Base-by-base conservation (phyloP, 2,888 invertebrate species). In the Pyrocoelia pectoralis region DNA sequence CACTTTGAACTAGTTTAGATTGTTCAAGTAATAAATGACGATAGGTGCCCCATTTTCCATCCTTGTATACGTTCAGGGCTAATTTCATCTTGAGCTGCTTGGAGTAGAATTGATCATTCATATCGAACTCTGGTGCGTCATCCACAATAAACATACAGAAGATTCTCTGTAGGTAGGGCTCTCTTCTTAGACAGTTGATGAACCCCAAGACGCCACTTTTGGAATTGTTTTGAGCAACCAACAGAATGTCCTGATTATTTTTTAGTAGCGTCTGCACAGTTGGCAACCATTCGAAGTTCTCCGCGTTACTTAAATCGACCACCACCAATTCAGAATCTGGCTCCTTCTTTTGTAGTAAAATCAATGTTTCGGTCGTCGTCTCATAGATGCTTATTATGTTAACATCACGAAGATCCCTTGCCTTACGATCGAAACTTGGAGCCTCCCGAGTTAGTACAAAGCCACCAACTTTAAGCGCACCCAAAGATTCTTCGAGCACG, bases 131-230 rank as follows among this genome's bases (percentile, higher is more conserved):
- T 0, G 91, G 90, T 0, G 90, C 90, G 53, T 62, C 60, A 68
- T 88, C 87, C 60, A 86, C 77, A 54, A 92, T 86, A 12, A 89
- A 82, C 4, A 91, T 78, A 55, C 88, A 88, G 52, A 84, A 84
- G 0, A 88, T 82, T 0, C 86, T 78, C 68, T 87, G 77, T 1
- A 79, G 77, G 51, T 85, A 85, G 0, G 86, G 84, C 76, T 97
- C 96, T 71, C 86, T 89, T 61, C 91, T 85, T 19, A 98, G 78
- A 79, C 97, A 97, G 73, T 95, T 95, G 0, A 93, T 88, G 56
- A 97, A 81, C n/a, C 98, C 98, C 73, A 91, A 78, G 0, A 97
- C 83, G 10, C 98, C 98, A 76, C 86, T 93, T 5, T 88, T 82
- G 1, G 85, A 83, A 56, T 90, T 88, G 68, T 88, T 86, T 77